phyloP scores from a whole-genome alignment of 2,888 invertebrate species.

The Eupithecia dodoneata region DNA sequence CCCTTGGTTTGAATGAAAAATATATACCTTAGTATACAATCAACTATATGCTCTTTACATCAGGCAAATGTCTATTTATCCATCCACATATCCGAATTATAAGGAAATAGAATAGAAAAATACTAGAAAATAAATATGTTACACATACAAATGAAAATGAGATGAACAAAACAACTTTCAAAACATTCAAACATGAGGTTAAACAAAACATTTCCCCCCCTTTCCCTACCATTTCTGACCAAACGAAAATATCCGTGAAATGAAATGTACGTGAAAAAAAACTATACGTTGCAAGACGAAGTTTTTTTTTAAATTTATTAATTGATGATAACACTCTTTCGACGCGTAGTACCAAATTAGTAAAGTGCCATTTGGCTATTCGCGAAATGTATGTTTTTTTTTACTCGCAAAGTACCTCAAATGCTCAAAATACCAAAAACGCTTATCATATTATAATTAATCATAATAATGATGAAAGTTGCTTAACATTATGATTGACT shows the following conservation, averaged over 20 bases:
- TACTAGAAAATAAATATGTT: background rate
- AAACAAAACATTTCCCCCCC: background rate
- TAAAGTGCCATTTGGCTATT: too few species aligned
- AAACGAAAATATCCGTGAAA: background rate
- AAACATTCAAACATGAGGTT: conserved; percentile 1
- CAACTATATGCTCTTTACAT: background rate
- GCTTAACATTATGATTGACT: too few species aligned
- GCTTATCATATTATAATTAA: too few species aligned
- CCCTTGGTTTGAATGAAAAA: background rate
- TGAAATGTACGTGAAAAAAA: background rate
- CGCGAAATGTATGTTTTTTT: too few species aligned
- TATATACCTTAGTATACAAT: background rate
- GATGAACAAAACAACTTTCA: background rate
- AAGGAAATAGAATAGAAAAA: background rate
- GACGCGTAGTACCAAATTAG: too few species aligned
- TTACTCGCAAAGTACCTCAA: too few species aligned
- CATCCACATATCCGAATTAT: background rate
- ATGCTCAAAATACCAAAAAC: too few species aligned
- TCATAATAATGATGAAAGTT: too few species aligned
- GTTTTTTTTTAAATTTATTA: too few species aligned
- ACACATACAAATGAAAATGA: conserved; percentile 20
- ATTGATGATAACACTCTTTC: too few species aligned
- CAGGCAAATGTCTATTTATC: background rate
- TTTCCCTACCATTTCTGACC: background rate
- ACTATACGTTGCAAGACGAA: too few species aligned